phyloP scores from a whole-genome alignment of 2,797 vertebrate genomes.

The Eleutherodactylus coqui region DNA sequence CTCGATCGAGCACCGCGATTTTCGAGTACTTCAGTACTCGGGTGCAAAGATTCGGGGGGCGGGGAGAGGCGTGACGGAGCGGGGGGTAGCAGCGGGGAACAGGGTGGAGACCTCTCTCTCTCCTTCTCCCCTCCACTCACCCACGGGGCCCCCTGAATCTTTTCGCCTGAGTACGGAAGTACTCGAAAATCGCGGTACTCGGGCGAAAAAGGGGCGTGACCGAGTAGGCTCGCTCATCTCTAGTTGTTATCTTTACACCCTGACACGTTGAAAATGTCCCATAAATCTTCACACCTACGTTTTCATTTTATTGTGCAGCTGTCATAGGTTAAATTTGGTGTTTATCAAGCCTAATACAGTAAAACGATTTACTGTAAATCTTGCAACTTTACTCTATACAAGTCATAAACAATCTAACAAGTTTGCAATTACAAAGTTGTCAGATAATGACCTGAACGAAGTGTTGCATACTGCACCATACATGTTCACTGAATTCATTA shows the following conservation, averaged over 20 bases:
- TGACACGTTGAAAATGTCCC: slow-evolving; percentile 6
- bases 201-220: too few relatives aligned
- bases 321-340: not conserved
- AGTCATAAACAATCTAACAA: slow-evolving; percentile 1
- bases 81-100: too few relatives aligned
- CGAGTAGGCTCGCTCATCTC: too few relatives aligned
- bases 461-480: not conserved
- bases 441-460: not conserved
- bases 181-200: too few relatives aligned
- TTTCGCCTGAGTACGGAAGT: too few relatives aligned
- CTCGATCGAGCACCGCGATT: too few relatives aligned
- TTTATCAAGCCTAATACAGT: slow-evolving; percentile 4
- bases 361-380: slow-evolving; percentile 8
- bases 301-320: slow-evolving; percentile 13
- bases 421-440: not conserved
- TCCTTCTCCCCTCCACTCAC: too few relatives aligned
- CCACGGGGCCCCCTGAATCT: too few relatives aligned
- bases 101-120: too few relatives aligned
- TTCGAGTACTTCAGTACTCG: too few relatives aligned
- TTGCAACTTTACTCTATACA: not conserved
- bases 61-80: too few relatives aligned
- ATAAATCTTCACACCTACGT: not conserved
- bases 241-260: not conserved
- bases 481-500: not conserved
- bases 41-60: too few relatives aligned